Base-by-base conservation (phyloP, 2,113 vertebrate genomes). In the Aspidoscelis tigris region DNA sequence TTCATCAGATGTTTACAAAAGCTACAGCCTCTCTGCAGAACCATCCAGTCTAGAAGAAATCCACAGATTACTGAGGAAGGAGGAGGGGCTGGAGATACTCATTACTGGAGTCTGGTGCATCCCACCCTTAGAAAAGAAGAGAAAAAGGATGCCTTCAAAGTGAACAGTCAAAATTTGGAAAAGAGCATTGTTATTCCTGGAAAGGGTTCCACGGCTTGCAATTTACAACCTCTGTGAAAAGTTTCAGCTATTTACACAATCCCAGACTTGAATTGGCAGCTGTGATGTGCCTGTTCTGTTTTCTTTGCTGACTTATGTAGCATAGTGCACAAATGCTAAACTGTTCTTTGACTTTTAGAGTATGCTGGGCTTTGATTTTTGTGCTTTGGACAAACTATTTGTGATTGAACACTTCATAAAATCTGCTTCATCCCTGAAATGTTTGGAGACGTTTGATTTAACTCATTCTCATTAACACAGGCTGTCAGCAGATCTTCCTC, bases 151-250 rank as follows among this genome's bases (percentile, higher is more conserved):
- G 84, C 88, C 86, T 89, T 88, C 78, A 88, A 91, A 91, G 87
- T 39, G 83, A 78, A 65, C 76, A 87, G 92, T 87, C 89, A 83
- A 83, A 72, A 4, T 92, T 94, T 94, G 92, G 92, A 93, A 91
- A 94, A 93, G 86, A 89, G 87, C 77, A 90, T 85, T 93, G 91
- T 93, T 94, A 92, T 93, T 94, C 90, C 94, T 94, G 93, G 90
- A 93, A 89, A 90, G 92, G 55, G 86, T 86, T 90, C 90, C 87
- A 89, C 91, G 79, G 90, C 89, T 93, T 88, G 89, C 86, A 88
- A 93, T 93, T 94, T 93, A 93, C 85, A 91, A 93, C 0, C 90
- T 88, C 82, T 84, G 76, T 89, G 93, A 91, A 74, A 85, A 92
- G 87, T 87, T 66, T 93, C 80, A 92, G 85, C 90, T 91, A 47